Evolutionary conservation across 2,888 invertebrate genomes (phyloP), one percentile per base, ranked within the genome.

Genomic region (Cerceris ruficornis): DNA sequence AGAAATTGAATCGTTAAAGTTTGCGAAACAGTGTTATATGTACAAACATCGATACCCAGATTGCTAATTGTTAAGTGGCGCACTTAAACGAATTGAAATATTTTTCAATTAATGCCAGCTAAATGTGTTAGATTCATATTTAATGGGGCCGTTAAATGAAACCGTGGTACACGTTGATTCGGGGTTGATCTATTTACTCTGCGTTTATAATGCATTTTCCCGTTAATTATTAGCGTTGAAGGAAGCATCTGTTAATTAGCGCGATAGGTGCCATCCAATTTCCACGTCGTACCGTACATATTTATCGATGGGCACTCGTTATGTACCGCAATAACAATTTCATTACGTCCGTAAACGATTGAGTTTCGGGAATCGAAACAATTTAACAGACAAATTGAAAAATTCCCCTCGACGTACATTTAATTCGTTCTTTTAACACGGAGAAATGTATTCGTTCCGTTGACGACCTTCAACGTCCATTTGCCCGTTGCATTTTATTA

Each of bases 151-250:
- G 13, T 15, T 42, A 59, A 76, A 49, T 70, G 28, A 55, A 65
- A 76, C 59, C 39, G 14, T 15, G 43, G 50, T 54, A 57, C 14
- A 28, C 42, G 42, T 39, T 64, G 62, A 68, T 76, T 77, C 11
- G 15, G 7, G 14, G 49, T 8, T 69, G 64, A 79, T 79, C 79
- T 70, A 60, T 67, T 54, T 67, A 13, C 39, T 17, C 52, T 60
- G 69, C 59, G 52, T 46, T 69, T 58, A 60, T 64, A 64, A 68
- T 62, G 59, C 42, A 50, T 58, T 54, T 46, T 54, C 55, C 55
- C 57, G 64, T 55, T 64, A 68, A 67, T 78, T 46, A 46, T 46
- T 46, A 11, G 13, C 46, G 11, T 46, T 46, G 11, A 46, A 46
- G 46, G 46, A 46, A 43, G 14, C 41, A 60, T 60, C 9, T 43